A percentile compares a stretch with the other conserved stretches of the same genome.
These are phyloP conservation scores for Cistogaster globosa DNA, from an alignment of 2,888 invertebrate genomes.

Conservation along the genomic window DNA sequence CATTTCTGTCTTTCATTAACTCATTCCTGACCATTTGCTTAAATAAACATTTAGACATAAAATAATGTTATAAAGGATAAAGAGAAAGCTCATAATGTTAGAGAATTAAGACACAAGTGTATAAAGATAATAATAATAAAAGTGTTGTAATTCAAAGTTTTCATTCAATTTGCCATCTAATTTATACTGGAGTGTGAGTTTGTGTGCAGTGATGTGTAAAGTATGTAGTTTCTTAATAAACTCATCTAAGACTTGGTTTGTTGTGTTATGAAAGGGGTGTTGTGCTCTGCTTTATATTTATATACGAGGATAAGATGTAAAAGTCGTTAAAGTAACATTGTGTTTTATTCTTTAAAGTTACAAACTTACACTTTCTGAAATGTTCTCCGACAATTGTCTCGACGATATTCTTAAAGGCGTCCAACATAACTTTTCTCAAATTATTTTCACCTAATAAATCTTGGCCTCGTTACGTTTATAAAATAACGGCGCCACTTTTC, in stretches of 20 bases:
- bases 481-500: no score
- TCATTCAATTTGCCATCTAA: constrained; percentile 49
- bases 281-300: constrained; percentile 7
- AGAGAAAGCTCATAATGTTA: constrained; percentile 17
- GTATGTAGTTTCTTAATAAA: constrained; percentile 43
- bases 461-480: no score
- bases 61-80: constrained; percentile 34
- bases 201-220: background rate
- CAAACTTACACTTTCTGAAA: no score
- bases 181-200: background rate
- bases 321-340: no score
- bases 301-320: background rate
- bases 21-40: constrained; percentile 44
- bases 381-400: no score
- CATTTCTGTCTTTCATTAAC: background rate
- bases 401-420: no score
- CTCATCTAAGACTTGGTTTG: constrained; percentile 31
- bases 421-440: no score
- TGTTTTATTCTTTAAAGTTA: no score
- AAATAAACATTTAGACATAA: constrained; percentile 33
- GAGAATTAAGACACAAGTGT: constrained; percentile 16
- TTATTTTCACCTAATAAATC: no score
- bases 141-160: constrained; percentile 45
- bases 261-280: background rate
- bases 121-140: constrained; percentile 12